A percentile compares a stretch with the other conserved stretches of the same genome.
These are phyloP conservation scores for Torymus tubicola DNA, from an alignment of 2,888 invertebrate genomes.

Conservation along the genomic window DNA sequence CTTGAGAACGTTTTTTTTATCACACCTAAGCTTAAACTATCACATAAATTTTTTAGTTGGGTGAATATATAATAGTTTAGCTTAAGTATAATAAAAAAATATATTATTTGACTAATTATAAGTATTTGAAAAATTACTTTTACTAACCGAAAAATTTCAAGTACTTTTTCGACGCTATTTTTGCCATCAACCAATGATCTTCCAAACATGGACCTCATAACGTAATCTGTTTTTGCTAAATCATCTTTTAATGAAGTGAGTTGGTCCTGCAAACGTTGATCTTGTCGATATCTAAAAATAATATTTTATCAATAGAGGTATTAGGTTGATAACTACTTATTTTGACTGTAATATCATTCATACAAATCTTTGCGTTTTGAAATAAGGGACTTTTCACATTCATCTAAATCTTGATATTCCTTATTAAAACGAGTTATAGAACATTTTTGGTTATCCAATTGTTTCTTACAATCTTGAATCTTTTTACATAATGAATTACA, in stretches of 20 bases:
- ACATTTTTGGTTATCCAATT: constrained; percentile 91
- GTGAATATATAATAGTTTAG: too few species aligned
- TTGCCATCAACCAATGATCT: constrained; percentile 97
- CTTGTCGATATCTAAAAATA: constrained; percentile 87
- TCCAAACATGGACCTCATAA: constrained; percentile 94
- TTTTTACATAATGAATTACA: constrained; percentile 82
- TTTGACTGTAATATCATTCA: constrained; percentile 36
- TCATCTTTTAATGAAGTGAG: constrained; percentile 95
- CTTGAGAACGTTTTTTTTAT: too few species aligned
- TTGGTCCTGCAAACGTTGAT: constrained; percentile 94
- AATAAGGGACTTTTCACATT: constrained; percentile 94
- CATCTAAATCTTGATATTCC: constrained; percentile 95
- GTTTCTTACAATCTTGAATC: constrained; percentile 82
- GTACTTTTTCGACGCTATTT: constrained; percentile 95
- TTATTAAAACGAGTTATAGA: constrained; percentile 97
- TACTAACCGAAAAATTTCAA: constrained; percentile 86
- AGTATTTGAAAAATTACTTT: too few species aligned
- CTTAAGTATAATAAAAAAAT: too few species aligned
- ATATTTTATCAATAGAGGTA: constrained; percentile 5
- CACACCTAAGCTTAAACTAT: too few species aligned
- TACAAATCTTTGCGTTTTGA: constrained; percentile 88
- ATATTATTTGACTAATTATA: too few species aligned
- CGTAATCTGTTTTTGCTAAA: constrained; percentile 94
- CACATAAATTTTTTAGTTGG: too few species aligned
- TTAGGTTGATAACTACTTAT: not conserved